phyloP scores from a whole-genome alignment of 2,888 invertebrate species.

The Isotomurus palustris region DNA sequence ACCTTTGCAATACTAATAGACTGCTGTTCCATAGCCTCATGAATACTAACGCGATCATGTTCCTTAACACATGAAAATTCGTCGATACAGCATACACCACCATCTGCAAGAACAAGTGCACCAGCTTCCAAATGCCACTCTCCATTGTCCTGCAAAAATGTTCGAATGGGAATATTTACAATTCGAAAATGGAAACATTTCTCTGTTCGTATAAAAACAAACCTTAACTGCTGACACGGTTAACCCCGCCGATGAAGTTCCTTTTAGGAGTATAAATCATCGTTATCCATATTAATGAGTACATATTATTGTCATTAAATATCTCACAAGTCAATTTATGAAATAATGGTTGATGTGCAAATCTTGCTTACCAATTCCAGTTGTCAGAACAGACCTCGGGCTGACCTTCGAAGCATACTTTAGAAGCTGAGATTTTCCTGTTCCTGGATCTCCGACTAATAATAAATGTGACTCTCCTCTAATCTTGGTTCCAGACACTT shows the following conservation, averaged over 20 bases:
- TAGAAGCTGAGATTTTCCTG: slow-evolving; percentile 81
- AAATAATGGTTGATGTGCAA: background rate
- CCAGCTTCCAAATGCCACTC: slow-evolving; percentile 90
- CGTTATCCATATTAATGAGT: background rate
- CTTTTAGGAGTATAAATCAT: slow-evolving; percentile 50
- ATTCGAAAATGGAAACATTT: slow-evolving; percentile 7
- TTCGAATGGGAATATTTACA: background rate
- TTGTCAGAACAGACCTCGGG: slow-evolving; percentile 75
- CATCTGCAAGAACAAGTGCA: slow-evolving; percentile 79
- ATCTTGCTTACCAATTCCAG: slow-evolving; percentile 55
- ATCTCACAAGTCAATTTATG: too few species aligned
- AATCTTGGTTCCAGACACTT: slow-evolving; percentile 55
- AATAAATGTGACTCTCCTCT: slow-evolving; percentile 80
- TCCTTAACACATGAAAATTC: slow-evolving; percentile 81
- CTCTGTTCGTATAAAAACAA: too few species aligned
- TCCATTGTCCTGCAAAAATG: slow-evolving; percentile 65
- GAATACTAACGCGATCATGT: slow-evolving; percentile 76
- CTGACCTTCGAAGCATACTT: slow-evolving; percentile 64
- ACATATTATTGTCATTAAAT: too few species aligned
- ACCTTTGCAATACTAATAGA: slow-evolving; percentile 88
- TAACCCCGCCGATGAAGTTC: slow-evolving; percentile 79
- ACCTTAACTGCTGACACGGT: slow-evolving; percentile 83
- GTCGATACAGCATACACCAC: slow-evolving; percentile 86
- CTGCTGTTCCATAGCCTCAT: slow-evolving; percentile 93
- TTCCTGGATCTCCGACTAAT: slow-evolving; percentile 79